These are phyloP conservation scores for Aeoliscus strigatus DNA, from an alignment of 2,797 vertebrate genomes.

Conservation along the genomic window DNA sequence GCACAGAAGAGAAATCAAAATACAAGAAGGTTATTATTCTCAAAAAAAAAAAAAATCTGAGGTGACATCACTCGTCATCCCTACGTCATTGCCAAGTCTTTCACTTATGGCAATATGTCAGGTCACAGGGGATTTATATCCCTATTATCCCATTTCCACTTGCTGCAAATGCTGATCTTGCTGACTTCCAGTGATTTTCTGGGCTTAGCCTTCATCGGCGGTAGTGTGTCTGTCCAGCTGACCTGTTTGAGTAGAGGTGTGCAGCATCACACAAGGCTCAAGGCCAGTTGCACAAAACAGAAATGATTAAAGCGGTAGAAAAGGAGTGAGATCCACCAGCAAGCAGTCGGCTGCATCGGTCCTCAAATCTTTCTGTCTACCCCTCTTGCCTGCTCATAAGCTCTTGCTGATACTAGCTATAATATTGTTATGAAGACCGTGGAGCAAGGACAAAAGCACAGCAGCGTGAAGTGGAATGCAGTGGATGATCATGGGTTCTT, in stretches of 20 bases:
- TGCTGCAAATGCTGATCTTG: constrained; percentile 42
- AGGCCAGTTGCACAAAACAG: constrained; percentile 37
- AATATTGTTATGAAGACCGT: no score
- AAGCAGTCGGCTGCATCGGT: no score
- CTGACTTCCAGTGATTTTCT: constrained; percentile 16
- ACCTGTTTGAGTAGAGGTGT: constrained; percentile 49
- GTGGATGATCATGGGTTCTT: no score
- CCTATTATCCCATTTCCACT: no score
- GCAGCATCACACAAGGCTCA: constrained; percentile 25
- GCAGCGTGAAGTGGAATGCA: no score
- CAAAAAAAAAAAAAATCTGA: constrained; percentile 42
- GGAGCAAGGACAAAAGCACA: no score
- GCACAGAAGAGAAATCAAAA: constrained; percentile 56
- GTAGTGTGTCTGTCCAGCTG: constrained; percentile 34
- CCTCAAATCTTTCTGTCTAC: constrained; percentile 11
- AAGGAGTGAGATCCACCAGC: constrained; percentile 14
- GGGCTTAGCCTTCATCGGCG: constrained; percentile 45
- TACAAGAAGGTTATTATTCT: constrained; percentile 42
- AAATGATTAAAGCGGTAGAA: constrained; percentile 28
- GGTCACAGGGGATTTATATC: no score
- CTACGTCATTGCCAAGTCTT: constrained; percentile 54
- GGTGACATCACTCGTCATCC: constrained; percentile 32
- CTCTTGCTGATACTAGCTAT: constrained; percentile 21
- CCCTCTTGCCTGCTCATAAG: constrained; percentile 11
- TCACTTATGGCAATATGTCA: constrained; percentile 37